Evolutionary conservation across 2,888 invertebrate genomes (phyloP).

Genomic region (Dioctria linearis): DNA sequence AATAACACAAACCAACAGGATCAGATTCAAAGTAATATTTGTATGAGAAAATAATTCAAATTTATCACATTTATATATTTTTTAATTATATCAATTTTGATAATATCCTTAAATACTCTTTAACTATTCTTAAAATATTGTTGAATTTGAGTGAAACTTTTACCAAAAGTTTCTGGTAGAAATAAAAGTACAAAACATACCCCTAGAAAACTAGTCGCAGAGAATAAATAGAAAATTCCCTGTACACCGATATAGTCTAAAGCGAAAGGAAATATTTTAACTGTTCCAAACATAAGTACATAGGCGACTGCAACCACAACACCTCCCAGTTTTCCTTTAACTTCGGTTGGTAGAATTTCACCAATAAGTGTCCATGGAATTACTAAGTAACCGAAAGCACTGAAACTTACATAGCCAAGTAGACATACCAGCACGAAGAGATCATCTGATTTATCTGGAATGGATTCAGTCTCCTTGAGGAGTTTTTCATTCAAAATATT

Average conservation of each 20-base stretch:
- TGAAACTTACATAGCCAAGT: conserved; percentile 73
- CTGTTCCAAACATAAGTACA: conserved; percentile 73
- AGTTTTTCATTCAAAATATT: conserved; percentile 46
- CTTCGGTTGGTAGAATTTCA: conserved; percentile 61
- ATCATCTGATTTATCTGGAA: conserved; percentile 58
- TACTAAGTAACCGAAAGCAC: conserved; percentile 73
- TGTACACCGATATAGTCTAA: conserved; percentile 69
- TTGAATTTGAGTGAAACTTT: conserved; percentile 74
- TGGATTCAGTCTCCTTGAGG: conserved; percentile 29
- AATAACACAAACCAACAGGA: too few relatives aligned
- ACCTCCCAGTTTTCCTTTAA: conserved; percentile 73
- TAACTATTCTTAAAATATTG: conserved; percentile 66
- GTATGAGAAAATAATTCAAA: background rate
- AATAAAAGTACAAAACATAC: conserved; percentile 72
- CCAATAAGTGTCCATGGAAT: conserved; percentile 76
- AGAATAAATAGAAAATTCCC: conserved; percentile 72
- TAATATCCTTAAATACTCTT: background rate
- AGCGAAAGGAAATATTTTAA: conserved; percentile 73
- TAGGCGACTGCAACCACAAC: conserved; percentile 73
- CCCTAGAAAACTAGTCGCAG: conserved; percentile 70
- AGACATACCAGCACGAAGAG: conserved; percentile 71
- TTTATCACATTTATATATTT: background rate
- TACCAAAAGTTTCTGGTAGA: conserved; percentile 75
- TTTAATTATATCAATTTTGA: background rate
- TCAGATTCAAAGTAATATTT: background rate